phyloP scores from a whole-genome alignment of 2,888 invertebrate genomes.

The Cybosia mesomella region DNA sequence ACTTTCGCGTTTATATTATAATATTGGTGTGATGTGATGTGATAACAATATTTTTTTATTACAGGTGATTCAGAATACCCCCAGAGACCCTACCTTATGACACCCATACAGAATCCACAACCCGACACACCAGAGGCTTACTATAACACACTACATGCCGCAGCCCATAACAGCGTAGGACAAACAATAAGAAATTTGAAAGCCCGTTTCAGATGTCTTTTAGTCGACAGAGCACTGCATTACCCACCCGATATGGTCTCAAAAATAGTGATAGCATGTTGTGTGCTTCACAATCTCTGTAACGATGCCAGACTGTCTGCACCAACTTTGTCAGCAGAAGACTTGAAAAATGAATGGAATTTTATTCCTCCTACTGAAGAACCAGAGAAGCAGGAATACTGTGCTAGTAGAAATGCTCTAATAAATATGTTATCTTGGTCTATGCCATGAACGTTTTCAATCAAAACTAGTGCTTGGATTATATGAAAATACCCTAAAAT shows the following conservation, averaged over 20 bases:
- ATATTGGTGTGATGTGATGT: too few species aligned
- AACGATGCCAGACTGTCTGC: neutral
- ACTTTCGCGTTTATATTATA: too few species aligned
- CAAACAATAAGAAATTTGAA: neutral
- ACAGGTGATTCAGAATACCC: slow-evolving; percentile 2
- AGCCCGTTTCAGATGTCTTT: neutral
- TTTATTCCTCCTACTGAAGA: neutral
- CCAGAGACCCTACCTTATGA: slow-evolving; percentile 8
- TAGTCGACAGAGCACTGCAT: neutral
- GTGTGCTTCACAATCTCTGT: slow-evolving; percentile 8
- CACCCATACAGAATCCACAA: neutral
- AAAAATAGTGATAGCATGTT: slow-evolving; percentile 7
- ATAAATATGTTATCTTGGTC: neutral
- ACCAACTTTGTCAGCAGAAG: neutral
- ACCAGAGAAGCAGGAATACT: neutral
- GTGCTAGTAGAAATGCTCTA: neutral
- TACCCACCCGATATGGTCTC: neutral
- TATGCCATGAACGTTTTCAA: neutral
- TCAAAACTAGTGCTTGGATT: neutral
- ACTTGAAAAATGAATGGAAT: neutral
- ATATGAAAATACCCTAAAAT: too few species aligned
- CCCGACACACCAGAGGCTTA: neutral
- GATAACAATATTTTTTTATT: too few species aligned
- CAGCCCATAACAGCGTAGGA: neutral
- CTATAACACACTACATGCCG: slow-evolving; percentile 1